A percentile compares a stretch with the other conserved stretches of the same genome.
These are phyloP conservation scores for Capricornis sumatraensis DNA, from an alignment of 2,113 vertebrate genomes.

Conservation along the genomic window DNA sequence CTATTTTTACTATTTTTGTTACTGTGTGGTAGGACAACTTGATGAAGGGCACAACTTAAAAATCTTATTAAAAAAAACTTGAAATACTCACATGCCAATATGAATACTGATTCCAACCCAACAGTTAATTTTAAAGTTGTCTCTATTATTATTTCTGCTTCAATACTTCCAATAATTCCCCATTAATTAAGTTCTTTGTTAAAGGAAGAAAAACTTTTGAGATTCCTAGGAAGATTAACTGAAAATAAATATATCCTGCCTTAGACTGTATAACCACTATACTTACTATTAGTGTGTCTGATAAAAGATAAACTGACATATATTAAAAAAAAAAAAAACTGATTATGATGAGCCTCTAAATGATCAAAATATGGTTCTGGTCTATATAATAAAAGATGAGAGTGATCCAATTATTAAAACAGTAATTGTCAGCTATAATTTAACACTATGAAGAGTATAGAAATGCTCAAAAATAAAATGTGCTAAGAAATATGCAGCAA, in stretches of 20 bases:
- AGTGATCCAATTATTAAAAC: neutral
- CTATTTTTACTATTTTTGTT: neutral
- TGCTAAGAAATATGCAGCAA: neutral
- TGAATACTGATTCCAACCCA: neutral
- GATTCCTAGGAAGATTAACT: slow-evolving; percentile 16
- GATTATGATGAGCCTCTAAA: neutral
- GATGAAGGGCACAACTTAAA: neutral
- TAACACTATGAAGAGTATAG: neutral
- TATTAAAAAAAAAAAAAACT: slow-evolving; percentile 23
- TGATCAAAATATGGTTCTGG: neutral
- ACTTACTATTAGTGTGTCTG: neutral
- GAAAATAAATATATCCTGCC: neutral
- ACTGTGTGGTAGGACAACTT: neutral
- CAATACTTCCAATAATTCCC: slow-evolving; percentile 4
- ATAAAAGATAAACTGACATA: slow-evolving; percentile 19
- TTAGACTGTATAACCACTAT: neutral
- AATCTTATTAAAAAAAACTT: neutral
- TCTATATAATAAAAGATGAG: neutral
- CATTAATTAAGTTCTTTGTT: neutral
- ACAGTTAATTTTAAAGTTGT: neutral
- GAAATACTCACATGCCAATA: neutral
- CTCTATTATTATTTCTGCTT: neutral
- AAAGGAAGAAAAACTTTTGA: slow-evolving; percentile 16
- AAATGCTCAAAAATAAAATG: slow-evolving; percentile 26
- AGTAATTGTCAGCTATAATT: neutral